Evolutionary conservation across 2,888 invertebrate genomes (phyloP), one percentile per base, ranked within the genome.

Genomic region (Orthosia gothica): DNA sequence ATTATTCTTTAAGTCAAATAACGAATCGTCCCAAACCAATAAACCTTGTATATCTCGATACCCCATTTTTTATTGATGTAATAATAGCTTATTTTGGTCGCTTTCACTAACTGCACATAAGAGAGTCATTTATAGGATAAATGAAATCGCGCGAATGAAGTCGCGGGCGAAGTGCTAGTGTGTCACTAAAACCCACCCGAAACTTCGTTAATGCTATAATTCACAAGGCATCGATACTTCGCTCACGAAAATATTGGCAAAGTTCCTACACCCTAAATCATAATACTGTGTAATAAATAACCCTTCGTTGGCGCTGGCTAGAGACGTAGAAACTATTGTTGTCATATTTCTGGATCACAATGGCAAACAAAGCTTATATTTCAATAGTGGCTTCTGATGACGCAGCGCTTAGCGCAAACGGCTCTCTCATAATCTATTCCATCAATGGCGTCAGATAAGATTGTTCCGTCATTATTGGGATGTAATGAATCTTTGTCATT

Each of bases 401-500:
- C 89, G 85, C 67, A 81, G 86, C 89, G 86, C 82, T 90, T 87
- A 88, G 85, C 83, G 83, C 89, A 89, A 89, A 89, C 87, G 87
- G 88, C 83, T 87, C 89, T 87, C 89, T 89, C 89, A 90, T 92
- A 91, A 91, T 92, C 90, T 91, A 90, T 89, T 89, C 90, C 87
- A 92, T 93, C 92, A 91, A 91, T 92, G 89, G 89, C 90, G 89
- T 88, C 89, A 90, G 92, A 93, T 93, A 93, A 92, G 91, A 92
- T 92, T 92, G 93, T 93, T 88, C 89, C 89, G 89, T 92, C 93
- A 91, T 93, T 93, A 94, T 93, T 93, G 92, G 91, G 88, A 88
- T 88, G 91, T 94, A 94, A 95, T 95, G 95, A 95, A 95, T 95
- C 95, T 92, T 91, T 91, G 93, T 93, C 94, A 91, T 92, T 92